Evolutionary conservation across 2,797 vertebrate species (phyloP).

Genomic region (Lepilemur ruficaudatus): DNA sequence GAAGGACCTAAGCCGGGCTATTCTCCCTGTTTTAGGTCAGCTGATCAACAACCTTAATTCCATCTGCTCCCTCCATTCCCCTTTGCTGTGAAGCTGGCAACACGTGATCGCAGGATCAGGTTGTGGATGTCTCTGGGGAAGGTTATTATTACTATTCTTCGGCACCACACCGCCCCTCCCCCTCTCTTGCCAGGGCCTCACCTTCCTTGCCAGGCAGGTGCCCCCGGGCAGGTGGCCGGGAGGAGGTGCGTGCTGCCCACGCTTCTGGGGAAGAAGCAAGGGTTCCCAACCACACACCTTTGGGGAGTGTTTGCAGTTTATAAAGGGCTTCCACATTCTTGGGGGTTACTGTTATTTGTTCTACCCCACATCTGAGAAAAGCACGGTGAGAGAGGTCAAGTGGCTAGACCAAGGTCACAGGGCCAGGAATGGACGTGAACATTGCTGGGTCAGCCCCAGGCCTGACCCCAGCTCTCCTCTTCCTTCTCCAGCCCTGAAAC

Average conservation of each 20-base stretch:
- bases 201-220: background rate
- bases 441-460: background rate
- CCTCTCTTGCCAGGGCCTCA: background rate
- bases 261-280: background rate
- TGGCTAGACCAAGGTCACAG: background rate
- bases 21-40: background rate
- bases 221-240: background rate
- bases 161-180: too few species aligned
- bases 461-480: background rate
- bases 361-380: background rate
- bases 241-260: background rate
- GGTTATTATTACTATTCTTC: background rate
- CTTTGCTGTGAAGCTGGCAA: background rate
- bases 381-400: background rate
- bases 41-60: background rate
- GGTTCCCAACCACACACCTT: background rate
- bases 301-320: background rate
- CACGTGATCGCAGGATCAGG: too few species aligned
- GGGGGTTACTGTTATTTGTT: background rate
- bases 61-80: background rate
- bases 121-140: background rate
- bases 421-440: background rate
- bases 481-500: background rate
- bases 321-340: background rate
- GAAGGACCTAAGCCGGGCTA: background rate